Conservation (phyloP, 1,140 invertebrate genomes). For the Wasmannia auropunctata region DNA sequence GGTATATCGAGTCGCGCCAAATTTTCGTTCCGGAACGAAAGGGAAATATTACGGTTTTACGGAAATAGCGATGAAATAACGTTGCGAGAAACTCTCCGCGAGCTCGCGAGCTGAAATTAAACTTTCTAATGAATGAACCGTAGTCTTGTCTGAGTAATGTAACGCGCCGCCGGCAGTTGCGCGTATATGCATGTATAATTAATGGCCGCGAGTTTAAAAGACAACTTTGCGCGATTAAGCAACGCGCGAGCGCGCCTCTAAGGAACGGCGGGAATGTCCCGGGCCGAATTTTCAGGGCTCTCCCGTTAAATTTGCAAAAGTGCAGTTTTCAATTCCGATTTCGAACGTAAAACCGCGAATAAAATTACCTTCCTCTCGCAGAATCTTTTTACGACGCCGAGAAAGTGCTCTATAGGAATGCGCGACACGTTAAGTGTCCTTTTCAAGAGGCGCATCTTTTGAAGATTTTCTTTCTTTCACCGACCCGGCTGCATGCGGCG, state of each 20-base stretch:
- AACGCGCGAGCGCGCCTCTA: constrained; percentile 30
- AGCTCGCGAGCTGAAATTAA: constrained; percentile 28
- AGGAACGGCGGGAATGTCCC: constrained; percentile 3
- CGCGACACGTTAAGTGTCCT: background rate
- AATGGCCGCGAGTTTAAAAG: constrained; percentile 61
- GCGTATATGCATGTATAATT: constrained; percentile 45
- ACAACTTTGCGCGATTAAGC: constrained; percentile 60
- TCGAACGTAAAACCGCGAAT: background rate
- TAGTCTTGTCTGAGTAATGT: constrained; percentile 54
- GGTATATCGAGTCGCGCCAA: background rate
- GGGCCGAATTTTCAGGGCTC: background rate
- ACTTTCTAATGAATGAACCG: constrained; percentile 61
- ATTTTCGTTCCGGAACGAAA: background rate
- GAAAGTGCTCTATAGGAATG: background rate
- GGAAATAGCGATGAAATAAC: constrained; percentile 24
- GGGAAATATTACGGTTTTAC: background rate
- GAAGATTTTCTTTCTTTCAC: background rate
- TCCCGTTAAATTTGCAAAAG: background rate
- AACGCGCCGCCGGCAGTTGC: constrained; percentile 19
- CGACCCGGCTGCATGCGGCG: background rate
- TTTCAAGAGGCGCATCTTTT: background rate
- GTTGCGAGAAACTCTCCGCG: constrained; percentile 6
- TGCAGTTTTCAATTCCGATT: background rate
- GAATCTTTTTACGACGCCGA: background rate
- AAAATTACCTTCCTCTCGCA: background rate